Base-by-base conservation (phyloP, 2,113 vertebrate species). In the Macheiramphus alcinus region DNA sequence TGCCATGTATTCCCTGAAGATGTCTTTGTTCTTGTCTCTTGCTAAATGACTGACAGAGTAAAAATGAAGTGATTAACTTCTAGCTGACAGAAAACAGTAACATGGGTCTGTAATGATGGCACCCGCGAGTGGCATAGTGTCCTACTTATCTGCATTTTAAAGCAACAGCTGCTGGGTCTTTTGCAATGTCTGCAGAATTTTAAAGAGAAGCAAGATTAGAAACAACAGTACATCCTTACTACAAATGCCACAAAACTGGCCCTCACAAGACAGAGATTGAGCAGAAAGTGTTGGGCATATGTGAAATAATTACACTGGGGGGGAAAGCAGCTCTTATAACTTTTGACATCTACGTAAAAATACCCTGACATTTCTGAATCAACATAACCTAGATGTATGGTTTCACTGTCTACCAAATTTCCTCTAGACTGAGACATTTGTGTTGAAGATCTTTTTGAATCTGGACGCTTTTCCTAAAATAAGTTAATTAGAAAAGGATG, bases 121-220 rank as follows among this genome's bases (percentile, higher is more conserved):
- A 73, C 38, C 78, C 6, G 0, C 5, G 5, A 93, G 71, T 91
- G 78, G 45, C 76, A 88, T 20, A 80, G 68, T 75, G 92, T 94
- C 94, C 92, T 91, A 90, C 90, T 94, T 95, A 86, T 87, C 74
- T 74, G 92, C 90, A 91, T 96, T 93, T 91, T 96, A 95, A 96
- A 95, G 86, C 90, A 94, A 80, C 93, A 97, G 92, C 90, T 94
- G 80, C 70, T 68, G 68, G 36, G 73, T 56, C 34, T 86, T 92
- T 71, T 93, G 89, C 83, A 92, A 65, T 50, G 50, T 80, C 86
- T 87, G 92, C 76, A 94, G 86, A 93, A 96, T 94, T 92, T 80
- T 86, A 82, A 89, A 88, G 80, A 66, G 85, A 90, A 90, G 40
- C 63, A 86, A 90, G 70, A 90, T 94, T 90, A 95, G 86, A 88